Evolutionary conservation across 2,888 invertebrate genomes (phyloP), one percentile per base, ranked within the genome.

Genomic region (Blastobasis lacticolella): DNA sequence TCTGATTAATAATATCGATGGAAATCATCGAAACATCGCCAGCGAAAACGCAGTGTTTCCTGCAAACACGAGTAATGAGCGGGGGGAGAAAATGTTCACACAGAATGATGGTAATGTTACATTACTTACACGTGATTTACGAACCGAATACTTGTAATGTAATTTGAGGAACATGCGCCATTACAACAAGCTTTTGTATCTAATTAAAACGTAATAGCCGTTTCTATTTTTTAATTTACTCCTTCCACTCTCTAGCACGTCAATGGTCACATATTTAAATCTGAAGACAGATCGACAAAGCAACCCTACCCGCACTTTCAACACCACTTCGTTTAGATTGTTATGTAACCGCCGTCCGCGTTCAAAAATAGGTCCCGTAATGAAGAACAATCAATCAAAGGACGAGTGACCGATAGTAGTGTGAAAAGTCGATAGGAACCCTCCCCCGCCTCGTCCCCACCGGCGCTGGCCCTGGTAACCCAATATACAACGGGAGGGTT

Each of bases 391-490:
- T 77, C 76, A 75, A 77, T 78, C 75, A 76, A 66, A 67, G 58
- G 59, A 61, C 64, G 23, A 65, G 71, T 72, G 71, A 73, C 75
- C 74, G 71, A 77, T 76, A 74, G 64, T 67, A 62, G 61, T 63
- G 62, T 61, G 66, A 70, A 58, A 71, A 72, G 73, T 77, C 74
- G 77, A 78, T 78, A 75, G 57, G 52, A 57, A 59, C 57, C 67
- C 69, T 69, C 71, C 72, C 71, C 74, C 73, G 69, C 59, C 56
- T 59, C 60, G 66, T 58, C 69, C 49, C 71, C 67, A 63, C 55
- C 74, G 68, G 67, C 77, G 73, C 65, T 66, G 72, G 79, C 71
- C 76, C 83, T 79, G 75, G 81, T 87, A 87, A 86, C 86, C 84
- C 73, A 87, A 85, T 86, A 85, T 81, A 68, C 73, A 74, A 73